A percentile compares a stretch with the other conserved stretches of the same genome.
These are phyloP conservation scores for Augochlorella aurata DNA, from an alignment of 2,888 invertebrate species.

Conservation along the genomic window DNA sequence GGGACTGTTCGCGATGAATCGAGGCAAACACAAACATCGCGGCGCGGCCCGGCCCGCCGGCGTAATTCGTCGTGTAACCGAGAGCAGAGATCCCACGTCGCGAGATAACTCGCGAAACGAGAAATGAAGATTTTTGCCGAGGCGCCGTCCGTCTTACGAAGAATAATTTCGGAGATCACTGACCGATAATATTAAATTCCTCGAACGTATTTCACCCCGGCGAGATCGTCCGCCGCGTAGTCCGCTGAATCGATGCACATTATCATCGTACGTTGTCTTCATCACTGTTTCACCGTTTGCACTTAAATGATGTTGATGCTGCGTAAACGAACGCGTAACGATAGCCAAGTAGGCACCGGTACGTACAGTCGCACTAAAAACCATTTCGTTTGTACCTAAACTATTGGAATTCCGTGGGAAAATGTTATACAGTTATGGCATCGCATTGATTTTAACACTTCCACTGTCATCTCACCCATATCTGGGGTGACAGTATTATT, in stretches of 20 bases:
- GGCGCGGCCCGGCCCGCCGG: neutral
- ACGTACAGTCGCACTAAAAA: too few species aligned
- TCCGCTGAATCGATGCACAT: neutral
- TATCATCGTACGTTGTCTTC: neutral
- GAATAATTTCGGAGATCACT: neutral
- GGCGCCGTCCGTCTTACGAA: neutral
- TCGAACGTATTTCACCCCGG: neutral
- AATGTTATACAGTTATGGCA: too few species aligned
- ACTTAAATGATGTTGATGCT: neutral
- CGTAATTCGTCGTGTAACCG: conserved; percentile 7
- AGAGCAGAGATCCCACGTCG: neutral
- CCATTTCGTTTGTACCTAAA: too few species aligned
- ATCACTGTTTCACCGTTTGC: neutral
- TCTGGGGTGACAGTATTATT: too few species aligned
- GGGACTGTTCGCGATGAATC: conserved; percentile 55
- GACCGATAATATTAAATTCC: conserved; percentile 10
- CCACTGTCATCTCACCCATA: too few species aligned
- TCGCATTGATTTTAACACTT: too few species aligned
- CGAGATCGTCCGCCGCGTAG: neutral
- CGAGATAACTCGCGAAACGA: neutral
- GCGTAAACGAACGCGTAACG: neutral
- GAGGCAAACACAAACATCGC: conserved; percentile 53
- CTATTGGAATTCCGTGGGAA: too few species aligned
- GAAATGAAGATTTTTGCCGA: neutral
- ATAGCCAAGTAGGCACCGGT: too few species aligned